Evolutionary conservation across 53 echinoderm and acorn worm species (phyloP), one percentile per base, ranked within the genome.

Genomic region (Astropecten irregularis): DNA sequence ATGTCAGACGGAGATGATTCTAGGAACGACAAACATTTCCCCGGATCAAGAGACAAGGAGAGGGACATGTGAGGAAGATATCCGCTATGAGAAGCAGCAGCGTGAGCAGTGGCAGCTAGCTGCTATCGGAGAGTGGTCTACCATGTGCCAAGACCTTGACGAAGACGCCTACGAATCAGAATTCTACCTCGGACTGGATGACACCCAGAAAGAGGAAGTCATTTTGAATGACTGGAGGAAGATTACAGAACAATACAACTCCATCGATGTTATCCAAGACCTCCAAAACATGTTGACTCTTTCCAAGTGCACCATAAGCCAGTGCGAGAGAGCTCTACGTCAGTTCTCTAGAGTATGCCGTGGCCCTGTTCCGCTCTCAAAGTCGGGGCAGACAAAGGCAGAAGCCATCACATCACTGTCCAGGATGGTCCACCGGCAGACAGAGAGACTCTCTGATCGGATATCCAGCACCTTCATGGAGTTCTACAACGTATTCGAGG

Each of bases 281-380:
- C 62, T 79, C 8, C 40, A 58, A 11, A 6, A 4, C 5, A 69
- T 69, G 40, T 22, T 26, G 10, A 38, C 36, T 0, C 26, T 69
- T 26, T 58, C 59, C 59, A 58, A 19, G 18, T 58, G 71, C 26
- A 47, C 49, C 23, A 70, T 48, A 15, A 48, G 48, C 29, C 48
- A 48, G 71, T 47, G 14, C 29, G 49, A 77, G 30, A 38, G 28
- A 19, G 79, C 79, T 30, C 14, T 79, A 22, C 77, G 16, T 2
- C 47, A 60, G 30, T 59, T 28, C 42, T 44, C 62, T 27, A 40
- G 79, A 25, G 46, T 77, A 23, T 79, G 79, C 62, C 47, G 77
- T 19, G 62, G 62, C 40, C 79, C 79, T 1, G 31, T 61, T 6
- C 79, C 47, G 3, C 44, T 79, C 29, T 53, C 52, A 8, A n/a